phyloP scores from a whole-genome alignment of 2,888 invertebrate species.

The Bimastos eiseni region DNA sequence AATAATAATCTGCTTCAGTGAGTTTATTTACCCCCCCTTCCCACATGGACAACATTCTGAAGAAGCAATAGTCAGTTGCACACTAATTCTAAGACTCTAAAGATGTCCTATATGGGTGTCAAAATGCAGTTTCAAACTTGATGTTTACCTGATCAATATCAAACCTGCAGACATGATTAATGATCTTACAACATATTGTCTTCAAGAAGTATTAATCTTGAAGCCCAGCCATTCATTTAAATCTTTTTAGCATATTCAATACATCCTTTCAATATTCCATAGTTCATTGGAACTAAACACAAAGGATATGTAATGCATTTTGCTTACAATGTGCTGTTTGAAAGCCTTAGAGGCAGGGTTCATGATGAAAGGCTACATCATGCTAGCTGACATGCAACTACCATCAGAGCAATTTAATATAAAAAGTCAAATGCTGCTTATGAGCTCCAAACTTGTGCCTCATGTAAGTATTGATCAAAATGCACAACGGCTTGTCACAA shows the following conservation, averaged over 20 bases:
- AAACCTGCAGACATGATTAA: not conserved
- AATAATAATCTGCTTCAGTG: not conserved
- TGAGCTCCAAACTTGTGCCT: not conserved
- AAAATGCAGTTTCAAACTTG: not conserved
- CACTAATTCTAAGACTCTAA: not conserved
- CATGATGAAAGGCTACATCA: not conserved
- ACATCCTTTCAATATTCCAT: not conserved
- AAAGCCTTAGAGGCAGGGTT: not conserved
- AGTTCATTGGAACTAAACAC: not conserved
- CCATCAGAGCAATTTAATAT: not conserved
- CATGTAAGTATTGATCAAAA: not conserved
- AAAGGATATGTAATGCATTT: not conserved
- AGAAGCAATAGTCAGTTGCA: not conserved
- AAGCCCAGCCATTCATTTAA: not conserved
- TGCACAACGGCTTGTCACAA: not conserved
- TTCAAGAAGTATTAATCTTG: not conserved
- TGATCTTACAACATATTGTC: not conserved
- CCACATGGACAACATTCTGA: not conserved
- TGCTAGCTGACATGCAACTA: not conserved
- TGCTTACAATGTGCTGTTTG: not conserved
- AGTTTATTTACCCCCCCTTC: not conserved
- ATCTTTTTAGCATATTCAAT: not conserved
- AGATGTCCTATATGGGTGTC: not conserved
- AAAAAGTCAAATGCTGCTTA: too few relatives aligned
- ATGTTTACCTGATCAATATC: slow-evolving; percentile 5